Evolutionary conservation across 2,797 vertebrate species (phyloP).

Genomic region (Ammospiza maritima): DNA sequence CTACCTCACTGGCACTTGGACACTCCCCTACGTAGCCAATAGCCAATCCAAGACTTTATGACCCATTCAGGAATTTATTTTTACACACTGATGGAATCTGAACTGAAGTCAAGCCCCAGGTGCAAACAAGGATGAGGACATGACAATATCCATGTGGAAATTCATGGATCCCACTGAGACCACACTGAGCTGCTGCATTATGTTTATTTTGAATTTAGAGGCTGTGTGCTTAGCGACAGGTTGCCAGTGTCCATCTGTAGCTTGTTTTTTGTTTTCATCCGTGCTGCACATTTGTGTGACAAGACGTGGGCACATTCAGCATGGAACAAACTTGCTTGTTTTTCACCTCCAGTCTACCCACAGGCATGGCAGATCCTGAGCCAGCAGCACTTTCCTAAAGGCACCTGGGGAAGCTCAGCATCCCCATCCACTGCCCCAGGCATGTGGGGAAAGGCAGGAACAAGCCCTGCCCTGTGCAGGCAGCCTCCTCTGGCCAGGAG

Average conservation of each 20-base stretch:
- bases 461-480: neutral
- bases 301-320: constrained; percentile 51
- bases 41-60: neutral
- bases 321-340: constrained; percentile 40
- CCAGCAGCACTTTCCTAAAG: neutral
- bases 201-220: constrained; percentile 48
- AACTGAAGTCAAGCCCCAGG: neutral
- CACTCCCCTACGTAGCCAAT: rapidly evolving
- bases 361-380: neutral
- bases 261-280: constrained; percentile 66
- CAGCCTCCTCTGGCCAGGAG: neutral
- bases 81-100: rapidly evolving
- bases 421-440: neutral
- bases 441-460: neutral
- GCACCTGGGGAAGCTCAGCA: neutral
- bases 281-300: constrained; percentile 48
- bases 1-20: rapidly evolving
- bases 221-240: constrained; percentile 57
- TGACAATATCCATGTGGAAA: neutral
- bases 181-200: neutral
- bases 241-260: constrained; percentile 61
- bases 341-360: constrained; percentile 51
- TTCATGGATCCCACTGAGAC: neutral
- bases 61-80: neutral
- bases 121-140: rapidly evolving